Evolutionary conservation across 2,888 invertebrate genomes (phyloP), one percentile per base, ranked within the genome.

Genomic region (Neoitamus cyanurus): DNA sequence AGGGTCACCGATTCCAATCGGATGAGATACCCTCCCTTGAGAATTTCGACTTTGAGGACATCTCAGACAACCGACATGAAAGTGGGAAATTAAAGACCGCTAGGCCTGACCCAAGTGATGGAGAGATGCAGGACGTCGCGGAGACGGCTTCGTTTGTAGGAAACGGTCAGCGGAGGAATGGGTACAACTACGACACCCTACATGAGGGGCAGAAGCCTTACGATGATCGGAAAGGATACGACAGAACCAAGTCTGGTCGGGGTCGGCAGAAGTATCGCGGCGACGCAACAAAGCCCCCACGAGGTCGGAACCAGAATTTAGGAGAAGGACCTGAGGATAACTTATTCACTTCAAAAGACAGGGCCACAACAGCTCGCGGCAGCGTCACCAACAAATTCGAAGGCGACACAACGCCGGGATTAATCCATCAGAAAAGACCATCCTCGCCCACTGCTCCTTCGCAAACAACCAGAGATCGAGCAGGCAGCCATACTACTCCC

Each of bases 111-210:
- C 25, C 78, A 2, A 84, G 75, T 37, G 86, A 86, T n/a, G 13
- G 58, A 85, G 95, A 96, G 90, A 93, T 93, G 88, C 96, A 96
- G 89, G 93, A 94, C 1, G 93, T 94, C 0, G 95, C 96, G 7
- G 96, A 96, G 90, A 94, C 95, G 6, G 95, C 95, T 0, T 95
- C 96, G 0, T 96, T 96, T 88, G 94, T 91, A 3, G 88, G 86
- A 31, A 85, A 80, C 20, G 73, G 77, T 48, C 85, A 42, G 88
- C 73, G 85, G 28, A 15, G 84, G 86, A 46, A 90, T 88, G 87
- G 88, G 36, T 85, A 89, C 88, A 84, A 91, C 88, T 88, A 87
- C 25, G 86, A 86, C 28, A 31, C 75, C 9, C 75, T 85, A 9
- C 30, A 30, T 34, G 82, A 75, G 1, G 85, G 36, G 2, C 13